A percentile compares a stretch with the other conserved stretches of the same genome.
phyloP scores from a whole-genome alignment of 2,888 invertebrate species.

The Phalangium opilio region DNA sequence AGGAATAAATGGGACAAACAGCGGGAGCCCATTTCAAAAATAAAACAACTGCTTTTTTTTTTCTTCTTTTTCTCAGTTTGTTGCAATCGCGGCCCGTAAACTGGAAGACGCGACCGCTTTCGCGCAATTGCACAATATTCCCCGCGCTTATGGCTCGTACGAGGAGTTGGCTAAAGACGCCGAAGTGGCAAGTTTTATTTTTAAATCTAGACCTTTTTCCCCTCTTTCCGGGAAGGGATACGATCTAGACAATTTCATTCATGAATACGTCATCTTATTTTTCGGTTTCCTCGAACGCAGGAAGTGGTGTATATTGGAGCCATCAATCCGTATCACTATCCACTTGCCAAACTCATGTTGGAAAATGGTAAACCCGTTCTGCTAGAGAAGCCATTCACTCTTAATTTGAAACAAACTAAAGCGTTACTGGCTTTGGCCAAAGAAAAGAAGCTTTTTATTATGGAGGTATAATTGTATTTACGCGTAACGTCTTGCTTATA shows the following conservation, averaged over 20 bases:
- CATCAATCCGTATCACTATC: conserved; percentile 57
- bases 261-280: background rate
- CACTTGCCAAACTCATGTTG: conserved; percentile 53
- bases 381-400: conserved; percentile 75
- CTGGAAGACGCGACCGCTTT: conserved; percentile 56
- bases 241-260: background rate
- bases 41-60: background rate
- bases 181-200: conserved; percentile 44
- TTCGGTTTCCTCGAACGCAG: conserved; percentile 31
- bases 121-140: conserved; percentile 54
- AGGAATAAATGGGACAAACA: too few species aligned
- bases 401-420: conserved; percentile 57
- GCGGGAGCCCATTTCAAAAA: background rate
- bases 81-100: conserved; percentile 63
- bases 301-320: conserved; percentile 73
- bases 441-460: conserved; percentile 55
- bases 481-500: background rate
- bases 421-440: conserved; percentile 49
- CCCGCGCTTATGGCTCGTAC: conserved; percentile 57
- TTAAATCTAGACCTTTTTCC: too few species aligned
- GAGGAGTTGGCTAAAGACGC: conserved; percentile 53
- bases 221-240: too few species aligned
- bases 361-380: conserved; percentile 69
- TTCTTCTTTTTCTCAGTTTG: conserved; percentile 31
- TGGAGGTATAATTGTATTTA: conserved; percentile 41